These are phyloP conservation scores for Vollenhovia emeryi DNA, from an alignment of 1,140 invertebrate genomes.

Conservation along the genomic window DNA sequence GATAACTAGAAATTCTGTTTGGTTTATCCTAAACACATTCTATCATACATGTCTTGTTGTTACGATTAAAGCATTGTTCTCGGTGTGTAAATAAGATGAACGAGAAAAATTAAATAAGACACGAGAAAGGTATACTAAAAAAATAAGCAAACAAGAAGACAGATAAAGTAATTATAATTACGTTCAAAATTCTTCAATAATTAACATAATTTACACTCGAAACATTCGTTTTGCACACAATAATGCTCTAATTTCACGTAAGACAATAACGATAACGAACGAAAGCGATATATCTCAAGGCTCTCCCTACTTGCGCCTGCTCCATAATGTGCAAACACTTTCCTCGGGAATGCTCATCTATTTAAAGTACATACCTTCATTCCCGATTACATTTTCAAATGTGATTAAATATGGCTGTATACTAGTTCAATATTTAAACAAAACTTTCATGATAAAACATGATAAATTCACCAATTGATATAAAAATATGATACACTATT, in stretches of 20 bases:
- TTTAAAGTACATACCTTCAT: background rate
- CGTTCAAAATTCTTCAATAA: background rate
- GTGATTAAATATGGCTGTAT: background rate
- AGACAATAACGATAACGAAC: constrained; percentile 65
- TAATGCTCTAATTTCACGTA: constrained; percentile 31
- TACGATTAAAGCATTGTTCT: no score
- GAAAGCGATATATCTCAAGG: constrained; percentile 36
- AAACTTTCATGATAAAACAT: constrained; percentile 12
- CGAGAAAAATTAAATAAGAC: background rate
- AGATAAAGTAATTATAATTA: background rate
- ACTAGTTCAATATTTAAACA: background rate
- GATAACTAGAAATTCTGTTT: no score
- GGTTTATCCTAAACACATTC: no score
- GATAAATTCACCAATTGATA: no score
- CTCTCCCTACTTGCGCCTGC: constrained; percentile 47
- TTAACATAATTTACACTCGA: constrained; percentile 25
- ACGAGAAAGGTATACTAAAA: background rate
- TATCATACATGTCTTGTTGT: no score
- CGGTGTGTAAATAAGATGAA: background rate
- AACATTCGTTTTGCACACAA: background rate
- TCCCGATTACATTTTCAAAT: background rate
- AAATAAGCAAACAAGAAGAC: background rate
- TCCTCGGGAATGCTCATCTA: constrained; percentile 28
- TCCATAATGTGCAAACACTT: constrained; percentile 52
- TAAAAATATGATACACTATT: background rate